phyloP scores from a whole-genome alignment of 1,140 invertebrate genomes.

The Euborellia annulipes region DNA sequence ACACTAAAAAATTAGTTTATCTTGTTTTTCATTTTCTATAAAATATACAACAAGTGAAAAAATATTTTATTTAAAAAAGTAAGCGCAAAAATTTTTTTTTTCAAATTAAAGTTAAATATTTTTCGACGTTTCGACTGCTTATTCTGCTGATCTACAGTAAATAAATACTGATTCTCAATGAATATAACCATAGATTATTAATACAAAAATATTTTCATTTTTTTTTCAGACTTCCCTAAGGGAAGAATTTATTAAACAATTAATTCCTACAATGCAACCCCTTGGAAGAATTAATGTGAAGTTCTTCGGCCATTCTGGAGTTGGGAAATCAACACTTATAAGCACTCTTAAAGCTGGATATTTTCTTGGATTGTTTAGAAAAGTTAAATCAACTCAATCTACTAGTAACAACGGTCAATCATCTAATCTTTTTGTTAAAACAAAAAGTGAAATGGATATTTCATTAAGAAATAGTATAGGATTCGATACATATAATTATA shows the following conservation, averaged over 20 bases:
- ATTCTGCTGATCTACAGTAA: no score
- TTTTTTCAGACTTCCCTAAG: conserved; percentile 31
- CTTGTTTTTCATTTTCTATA: no score
- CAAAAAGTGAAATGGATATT: conserved; percentile 40
- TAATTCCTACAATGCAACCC: conserved; percentile 43
- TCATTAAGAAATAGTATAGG: conserved; percentile 41
- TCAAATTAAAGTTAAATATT: no score
- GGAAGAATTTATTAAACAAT: conserved; percentile 50
- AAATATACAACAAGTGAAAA: no score
- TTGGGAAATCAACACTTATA: conserved; percentile 59
- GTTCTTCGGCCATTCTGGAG: conserved; percentile 57
- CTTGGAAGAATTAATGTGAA: conserved; percentile 57
- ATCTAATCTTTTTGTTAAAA: conserved; percentile 15
- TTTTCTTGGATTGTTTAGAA: conserved; percentile 42
- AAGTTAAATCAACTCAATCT: conserved; percentile 20
- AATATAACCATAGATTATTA: no score
- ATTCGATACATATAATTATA: conserved; percentile 43
- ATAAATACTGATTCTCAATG: no score
- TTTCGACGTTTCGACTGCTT: no score
- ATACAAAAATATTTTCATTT: conserved; percentile 6
- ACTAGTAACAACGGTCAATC: not conserved
- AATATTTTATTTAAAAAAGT: not conserved
- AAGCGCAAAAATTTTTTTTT: not conserved
- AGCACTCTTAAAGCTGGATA: conserved; percentile 54
- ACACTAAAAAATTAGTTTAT: no score